phyloP scores from a whole-genome alignment of 1,140 invertebrate species.

The Arion vulgaris region DNA sequence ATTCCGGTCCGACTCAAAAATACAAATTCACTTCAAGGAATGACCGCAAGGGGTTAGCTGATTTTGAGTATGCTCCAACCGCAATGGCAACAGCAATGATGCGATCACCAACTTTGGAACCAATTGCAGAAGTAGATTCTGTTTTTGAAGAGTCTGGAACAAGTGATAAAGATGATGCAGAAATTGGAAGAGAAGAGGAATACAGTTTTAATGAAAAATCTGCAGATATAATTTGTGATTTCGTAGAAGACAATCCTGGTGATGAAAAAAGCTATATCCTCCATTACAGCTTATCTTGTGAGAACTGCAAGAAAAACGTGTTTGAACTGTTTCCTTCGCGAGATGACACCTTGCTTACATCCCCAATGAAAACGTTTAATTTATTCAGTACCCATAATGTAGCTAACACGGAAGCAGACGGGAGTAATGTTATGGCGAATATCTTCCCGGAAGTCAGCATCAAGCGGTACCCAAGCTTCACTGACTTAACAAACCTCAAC shows the following conservation, averaged over 20 bases:
- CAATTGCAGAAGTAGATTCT: neutral
- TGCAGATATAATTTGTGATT: too few species aligned
- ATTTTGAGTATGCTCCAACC: neutral
- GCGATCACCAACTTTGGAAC: neutral
- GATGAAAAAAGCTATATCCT: neutral
- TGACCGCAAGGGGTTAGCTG: neutral
- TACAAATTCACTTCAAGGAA: neutral
- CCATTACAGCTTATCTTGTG: neutral
- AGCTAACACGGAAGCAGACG: neutral
- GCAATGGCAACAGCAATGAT: neutral
- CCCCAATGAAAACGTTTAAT: slow-evolving; percentile 14
- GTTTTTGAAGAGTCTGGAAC: neutral
- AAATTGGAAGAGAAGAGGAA: neutral
- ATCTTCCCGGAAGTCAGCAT: slow-evolving; percentile 28
- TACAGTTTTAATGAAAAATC: neutral
- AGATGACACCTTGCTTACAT: neutral
- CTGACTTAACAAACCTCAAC: slow-evolving; percentile 15
- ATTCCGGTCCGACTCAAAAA: neutral
- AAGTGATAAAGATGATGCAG: neutral
- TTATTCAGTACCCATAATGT: neutral
- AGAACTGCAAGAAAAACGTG: neutral
- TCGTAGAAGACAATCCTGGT: neutral
- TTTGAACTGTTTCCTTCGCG: neutral
- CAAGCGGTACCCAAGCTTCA: slow-evolving; percentile 22
- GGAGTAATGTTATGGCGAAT: neutral